Percentiles rank a stretch among this genome's conserved stretches.
Conservation (phyloP, 2,113 vertebrate species). For the Callorhinus ursinus region DNA sequence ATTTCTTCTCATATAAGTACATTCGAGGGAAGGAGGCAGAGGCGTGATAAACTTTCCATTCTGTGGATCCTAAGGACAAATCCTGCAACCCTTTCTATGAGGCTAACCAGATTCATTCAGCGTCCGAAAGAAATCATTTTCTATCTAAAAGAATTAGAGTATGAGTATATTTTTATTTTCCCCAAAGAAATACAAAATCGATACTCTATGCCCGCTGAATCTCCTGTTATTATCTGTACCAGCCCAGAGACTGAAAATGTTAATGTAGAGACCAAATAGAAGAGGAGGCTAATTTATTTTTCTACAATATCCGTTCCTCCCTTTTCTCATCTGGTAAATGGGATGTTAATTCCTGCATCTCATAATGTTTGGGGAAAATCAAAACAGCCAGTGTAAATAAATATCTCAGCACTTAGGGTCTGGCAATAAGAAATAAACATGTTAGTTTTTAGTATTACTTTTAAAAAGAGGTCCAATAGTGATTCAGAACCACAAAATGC, state of each 20-base stretch:
- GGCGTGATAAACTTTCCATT: accelerated
- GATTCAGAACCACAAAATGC: not conserved
- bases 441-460: not conserved
- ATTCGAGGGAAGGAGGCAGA: not conserved
- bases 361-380: not conserved
- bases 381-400: not conserved
- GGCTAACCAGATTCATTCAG: not conserved
- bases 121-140: not conserved
- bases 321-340: not conserved
- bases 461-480: not conserved
- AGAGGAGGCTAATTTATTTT: not conserved
- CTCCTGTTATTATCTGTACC: not conserved
- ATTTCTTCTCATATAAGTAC: not conserved
- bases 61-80: not conserved
- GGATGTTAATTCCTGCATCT: not conserved
- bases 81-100: accelerated
- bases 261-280: not conserved
- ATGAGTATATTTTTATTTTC: not conserved
- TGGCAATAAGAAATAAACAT: not conserved
- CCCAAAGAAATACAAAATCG: not conserved
- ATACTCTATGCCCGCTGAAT: not conserved
- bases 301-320: not conserved
- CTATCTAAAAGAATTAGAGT: not conserved
- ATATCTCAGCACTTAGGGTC: not conserved
- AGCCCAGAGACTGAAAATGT: not conserved